A percentile compares a stretch with the other conserved stretches of the same genome.
These are phyloP conservation scores for Andricus grossulariae DNA, from an alignment of 1,140 invertebrate genomes.

Conservation along the genomic window DNA sequence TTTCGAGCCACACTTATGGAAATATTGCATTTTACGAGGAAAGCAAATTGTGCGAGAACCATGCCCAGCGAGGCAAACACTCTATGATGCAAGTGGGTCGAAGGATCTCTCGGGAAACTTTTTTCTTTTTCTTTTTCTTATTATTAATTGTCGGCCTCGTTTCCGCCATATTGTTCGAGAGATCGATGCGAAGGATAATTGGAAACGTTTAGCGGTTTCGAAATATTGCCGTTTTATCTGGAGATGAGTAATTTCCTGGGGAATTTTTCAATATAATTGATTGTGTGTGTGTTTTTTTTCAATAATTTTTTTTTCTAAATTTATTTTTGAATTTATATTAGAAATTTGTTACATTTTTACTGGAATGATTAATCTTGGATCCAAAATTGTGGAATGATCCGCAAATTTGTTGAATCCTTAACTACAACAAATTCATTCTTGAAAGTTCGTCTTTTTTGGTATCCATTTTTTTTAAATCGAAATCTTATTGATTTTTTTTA, in stretches of 20 bases:
- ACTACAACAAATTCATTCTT: too few species aligned
- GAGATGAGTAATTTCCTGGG: neutral
- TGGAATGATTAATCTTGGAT: too few species aligned
- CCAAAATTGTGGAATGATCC: too few species aligned
- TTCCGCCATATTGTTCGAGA: constrained; percentile 4
- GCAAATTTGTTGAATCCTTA: too few species aligned
- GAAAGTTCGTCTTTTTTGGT: too few species aligned
- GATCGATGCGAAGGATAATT: constrained; percentile 6
- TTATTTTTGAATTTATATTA: too few species aligned
- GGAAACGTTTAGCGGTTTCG: neutral
- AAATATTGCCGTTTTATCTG: neutral
- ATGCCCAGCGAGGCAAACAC: constrained; percentile 11
- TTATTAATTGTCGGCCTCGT: constrained; percentile 7
- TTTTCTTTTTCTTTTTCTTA: neutral
- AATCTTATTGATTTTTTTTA: too few species aligned
- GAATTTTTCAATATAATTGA: neutral
- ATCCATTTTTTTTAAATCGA: too few species aligned
- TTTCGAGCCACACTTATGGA: constrained; percentile 34
- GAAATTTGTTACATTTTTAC: too few species aligned
- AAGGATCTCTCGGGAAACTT: neutral
- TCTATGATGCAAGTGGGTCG: neutral
- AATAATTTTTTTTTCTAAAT: too few species aligned
- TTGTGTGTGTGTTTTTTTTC: too few species aligned
- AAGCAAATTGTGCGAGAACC: constrained; percentile 26
- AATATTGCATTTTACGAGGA: constrained; percentile 13